phyloP scores from a whole-genome alignment of 2,797 vertebrate species.

The Chrosomus eos region DNA sequence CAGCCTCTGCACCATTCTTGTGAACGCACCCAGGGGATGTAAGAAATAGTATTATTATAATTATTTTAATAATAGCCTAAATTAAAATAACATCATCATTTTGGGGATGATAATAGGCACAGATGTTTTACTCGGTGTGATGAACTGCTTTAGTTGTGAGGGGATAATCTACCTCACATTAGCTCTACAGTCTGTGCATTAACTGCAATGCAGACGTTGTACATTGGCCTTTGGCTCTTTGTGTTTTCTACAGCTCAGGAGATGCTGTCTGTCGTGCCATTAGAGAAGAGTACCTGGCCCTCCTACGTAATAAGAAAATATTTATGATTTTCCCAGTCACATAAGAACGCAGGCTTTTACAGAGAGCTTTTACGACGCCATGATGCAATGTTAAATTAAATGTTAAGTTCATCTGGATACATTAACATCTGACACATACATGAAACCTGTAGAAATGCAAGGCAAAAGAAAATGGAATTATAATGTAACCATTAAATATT shows the following conservation, averaged over 20 bases:
- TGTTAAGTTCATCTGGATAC: background rate
- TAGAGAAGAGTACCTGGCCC: background rate
- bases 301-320: background rate
- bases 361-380: background rate
- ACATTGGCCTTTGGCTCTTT: background rate
- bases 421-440: background rate
- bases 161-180: background rate
- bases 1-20: background rate
- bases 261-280: slow-evolving; percentile 2
- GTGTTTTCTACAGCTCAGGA: slow-evolving; percentile 9
- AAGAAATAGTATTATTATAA: background rate
- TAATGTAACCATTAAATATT: background rate
- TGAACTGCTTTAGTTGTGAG: background rate
- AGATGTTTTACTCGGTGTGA: background rate
- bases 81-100: background rate
- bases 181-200: background rate
- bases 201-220: background rate
- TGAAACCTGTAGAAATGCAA: background rate
- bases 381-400: background rate
- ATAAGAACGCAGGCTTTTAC: slow-evolving; percentile 6
- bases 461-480: background rate
- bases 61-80: background rate
- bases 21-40: background rate
- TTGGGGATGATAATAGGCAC: background rate
- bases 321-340: background rate